Evolutionary conservation across 2,113 vertebrate species (phyloP).

Genomic region (Catagonus wagneri): DNA sequence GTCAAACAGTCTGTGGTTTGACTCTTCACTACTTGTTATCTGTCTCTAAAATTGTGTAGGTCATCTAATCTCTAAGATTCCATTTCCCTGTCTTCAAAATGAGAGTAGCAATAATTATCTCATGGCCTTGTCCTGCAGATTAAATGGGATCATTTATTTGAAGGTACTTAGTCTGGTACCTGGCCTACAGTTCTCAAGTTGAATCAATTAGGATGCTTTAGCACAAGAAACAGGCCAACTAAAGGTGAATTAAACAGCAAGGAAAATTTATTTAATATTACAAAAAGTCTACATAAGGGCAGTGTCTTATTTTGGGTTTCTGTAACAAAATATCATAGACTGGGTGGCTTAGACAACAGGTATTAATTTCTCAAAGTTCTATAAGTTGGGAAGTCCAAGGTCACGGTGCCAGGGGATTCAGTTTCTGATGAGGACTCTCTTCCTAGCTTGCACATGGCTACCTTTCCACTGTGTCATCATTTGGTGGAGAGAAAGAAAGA

Average conservation of each 20-base stretch:
- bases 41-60: slow-evolving; percentile 11
- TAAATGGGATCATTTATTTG: slow-evolving; percentile 58
- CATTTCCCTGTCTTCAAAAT: slow-evolving; percentile 63
- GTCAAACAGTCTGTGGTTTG: slow-evolving; percentile 54
- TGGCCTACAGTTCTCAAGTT: slow-evolving; percentile 18
- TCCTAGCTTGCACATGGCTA: not conserved
- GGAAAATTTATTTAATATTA: not conserved
- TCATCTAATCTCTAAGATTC: slow-evolving; percentile 34
- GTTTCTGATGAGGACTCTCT: not conserved
- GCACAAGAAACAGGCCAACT: slow-evolving; percentile 14
- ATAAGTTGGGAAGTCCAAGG: not conserved
- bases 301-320: not conserved
- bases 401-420: not conserved
- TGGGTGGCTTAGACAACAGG: not conserved
- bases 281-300: not conserved
- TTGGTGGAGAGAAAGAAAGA: not conserved
- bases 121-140: not conserved
- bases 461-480: not conserved
- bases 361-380: not conserved
- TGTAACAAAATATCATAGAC: not conserved
- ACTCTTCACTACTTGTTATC: slow-evolving; percentile 47
- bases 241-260: slow-evolving; percentile 33
- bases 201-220: slow-evolving; percentile 59
- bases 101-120: slow-evolving; percentile 57
- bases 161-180: slow-evolving; percentile 47